Evolutionary conservation across 2,888 invertebrate genomes (phyloP), one percentile per base, ranked within the genome.

Genomic region (Ochropleura leucogaster): DNA sequence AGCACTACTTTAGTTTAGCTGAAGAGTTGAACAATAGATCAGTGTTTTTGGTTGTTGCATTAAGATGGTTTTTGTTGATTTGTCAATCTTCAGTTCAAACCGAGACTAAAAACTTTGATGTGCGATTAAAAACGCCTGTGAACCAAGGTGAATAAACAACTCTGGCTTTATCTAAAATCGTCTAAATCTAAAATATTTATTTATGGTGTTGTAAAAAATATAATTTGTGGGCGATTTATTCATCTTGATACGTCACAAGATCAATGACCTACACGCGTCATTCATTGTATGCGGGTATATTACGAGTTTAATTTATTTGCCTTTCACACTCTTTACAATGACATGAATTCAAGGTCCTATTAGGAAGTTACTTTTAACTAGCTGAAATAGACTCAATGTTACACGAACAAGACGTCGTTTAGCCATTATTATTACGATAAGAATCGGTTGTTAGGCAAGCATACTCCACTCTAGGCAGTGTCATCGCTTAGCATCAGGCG

Each of bases 201-300:
- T 30, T 57, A 72, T 16, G 9, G 12, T 4, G 7, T 12, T 16
- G 10, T 49, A 44, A 51, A 59, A 51, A 49, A 53, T 40, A 47
- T 74, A 57, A 44, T 42, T 76, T 2, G 12, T 40, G 14, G 1
- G 9, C n/a, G n/a, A 2, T 30, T 30, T 57, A 49, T 16, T 47
- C 1, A 46, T 12, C 62, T 44, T 60, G 18, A 46, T 47, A 30
- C 65, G 16, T 60, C 64, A 68, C 20, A 30, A 69, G 77, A 77
- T 62, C 77, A 77, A 70, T 74, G 65, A 72, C 76, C 72, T 65
- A 20, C 14, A 18, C n/a, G 47, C 60, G 80, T 59, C 71, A 69
- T 69, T 68, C 49, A 57, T 51, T 62, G 44, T 18, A 63, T 67
- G 69, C 60, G 68, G 53, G 80, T 47, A 30, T 12, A 49, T 55